Evolutionary conservation across 2,888 invertebrate species (phyloP), one percentile per base, ranked within the genome.

Genomic region (Eulithis testata): DNA sequence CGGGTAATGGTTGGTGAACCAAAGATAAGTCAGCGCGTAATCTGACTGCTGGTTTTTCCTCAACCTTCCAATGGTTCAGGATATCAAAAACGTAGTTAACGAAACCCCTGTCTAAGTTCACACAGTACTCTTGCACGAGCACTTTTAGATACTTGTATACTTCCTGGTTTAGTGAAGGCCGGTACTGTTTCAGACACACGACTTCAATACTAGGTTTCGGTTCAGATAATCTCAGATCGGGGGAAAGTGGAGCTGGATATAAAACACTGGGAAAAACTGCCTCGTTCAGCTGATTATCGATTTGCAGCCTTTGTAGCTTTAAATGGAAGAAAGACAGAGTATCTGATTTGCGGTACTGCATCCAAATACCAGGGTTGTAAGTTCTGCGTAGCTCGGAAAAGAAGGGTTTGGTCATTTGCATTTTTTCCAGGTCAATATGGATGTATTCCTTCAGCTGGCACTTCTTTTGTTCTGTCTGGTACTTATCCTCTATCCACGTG

Each of bases 331-430:
- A 96, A 11, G 94, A 94, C 70, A 95, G 94, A 57, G 95, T 95
- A 40, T 94, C 91, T 0, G 97, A 97, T 81, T 94, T 95, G 50
- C 97, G 91, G 70, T 95, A 91, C 75, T 97, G 96, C 70, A 96
- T 76, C 95, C 96, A 97, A 50, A 97, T 78, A 0, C 95, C 97
- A 1, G 97, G 97, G 63, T 94, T 94, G 80, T 96, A 96, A 0
- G 94, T 95, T 49, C 97, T 91, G 50, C 96, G 87, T 31, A 97
- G 83, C 77, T 96, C 96, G 0, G 97, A 97, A 79, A 96, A 97
- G 86, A 97, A 97, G 0, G 97, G 97, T 82, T 97, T 97, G 0
- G 96, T 95, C 96, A 97, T 97, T 75, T 96, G 96, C 97, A 97
- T 97, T 83, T 96, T 96, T 57, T 95, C 95, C 73, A 97, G 94